These are phyloP conservation scores for Carabus problematicus DNA, from an alignment of 2,888 invertebrate species.

Conservation along the genomic window DNA sequence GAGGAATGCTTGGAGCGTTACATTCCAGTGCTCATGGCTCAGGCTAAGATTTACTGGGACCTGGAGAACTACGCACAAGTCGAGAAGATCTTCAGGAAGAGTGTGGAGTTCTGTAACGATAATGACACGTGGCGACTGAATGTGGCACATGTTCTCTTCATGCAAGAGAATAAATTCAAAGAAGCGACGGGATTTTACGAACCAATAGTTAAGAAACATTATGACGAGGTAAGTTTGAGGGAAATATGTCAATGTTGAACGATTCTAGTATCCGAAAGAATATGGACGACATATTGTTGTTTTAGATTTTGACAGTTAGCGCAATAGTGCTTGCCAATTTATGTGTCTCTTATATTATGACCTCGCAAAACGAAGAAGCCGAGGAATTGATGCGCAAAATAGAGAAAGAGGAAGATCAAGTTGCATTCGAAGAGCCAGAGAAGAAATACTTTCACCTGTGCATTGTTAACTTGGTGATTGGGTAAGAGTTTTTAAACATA, in stretches of 20 bases:
- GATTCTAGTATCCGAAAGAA: neutral
- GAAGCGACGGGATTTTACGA: conserved; percentile 98
- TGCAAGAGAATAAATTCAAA: conserved; percentile 99
- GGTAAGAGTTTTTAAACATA: conserved; percentile 60
- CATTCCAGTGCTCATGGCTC: conserved; percentile 98
- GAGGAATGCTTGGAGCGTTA: conserved; percentile 91
- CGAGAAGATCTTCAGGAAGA: conserved; percentile 95
- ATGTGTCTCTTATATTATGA: conserved; percentile 99
- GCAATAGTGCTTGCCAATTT: conserved; percentile 98
- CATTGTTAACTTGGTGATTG: conserved; percentile 98
- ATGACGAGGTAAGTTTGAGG: conserved; percentile 74
- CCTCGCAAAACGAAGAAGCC: conserved; percentile 97
- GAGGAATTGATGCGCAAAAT: conserved; percentile 98
- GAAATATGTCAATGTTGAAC: neutral
- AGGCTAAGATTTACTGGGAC: conserved; percentile 99
- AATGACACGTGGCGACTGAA: conserved; percentile 97
- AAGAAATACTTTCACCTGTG: conserved; percentile 95
- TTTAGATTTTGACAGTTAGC: conserved; percentile 87
- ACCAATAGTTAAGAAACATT: conserved; percentile 94
- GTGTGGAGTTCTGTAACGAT: conserved; percentile 97
- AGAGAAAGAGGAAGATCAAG: conserved; percentile 95
- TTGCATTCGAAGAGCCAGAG: conserved; percentile 90
- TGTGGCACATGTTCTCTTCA: conserved; percentile 97
- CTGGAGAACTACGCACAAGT: conserved; percentile 94
- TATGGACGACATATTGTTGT: conserved; percentile 13